Conservation (phyloP, 1,140 invertebrate genomes). For the Cyphomyrmex costatus region DNA sequence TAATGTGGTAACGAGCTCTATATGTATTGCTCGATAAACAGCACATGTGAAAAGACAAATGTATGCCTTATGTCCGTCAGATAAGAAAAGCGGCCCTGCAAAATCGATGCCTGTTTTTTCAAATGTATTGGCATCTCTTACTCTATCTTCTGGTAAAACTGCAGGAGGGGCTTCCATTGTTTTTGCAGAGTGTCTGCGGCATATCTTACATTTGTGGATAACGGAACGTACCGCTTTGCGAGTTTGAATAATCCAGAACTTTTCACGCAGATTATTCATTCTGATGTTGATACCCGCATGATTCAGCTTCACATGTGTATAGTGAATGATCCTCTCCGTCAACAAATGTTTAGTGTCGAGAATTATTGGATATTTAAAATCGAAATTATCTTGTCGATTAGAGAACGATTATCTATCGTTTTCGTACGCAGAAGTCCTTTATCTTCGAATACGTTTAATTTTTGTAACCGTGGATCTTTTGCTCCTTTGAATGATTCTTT, state of each 20-base stretch:
- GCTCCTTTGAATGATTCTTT: background rate
- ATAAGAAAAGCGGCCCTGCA: constrained; percentile 70
- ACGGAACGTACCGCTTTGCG: background rate
- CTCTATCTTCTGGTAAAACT: constrained; percentile 64
- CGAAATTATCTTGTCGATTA: constrained; percentile 54
- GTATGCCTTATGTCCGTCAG: constrained; percentile 65
- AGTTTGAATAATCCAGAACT: constrained; percentile 17
- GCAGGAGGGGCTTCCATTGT: background rate
- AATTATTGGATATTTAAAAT: constrained; percentile 52
- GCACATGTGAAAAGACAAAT: constrained; percentile 76
- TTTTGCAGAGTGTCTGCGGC: background rate
- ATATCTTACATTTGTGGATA: background rate
- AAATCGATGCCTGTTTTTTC: constrained; percentile 73
- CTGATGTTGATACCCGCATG: background rate
- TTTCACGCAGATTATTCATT: constrained; percentile 22
- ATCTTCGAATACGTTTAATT: background rate
- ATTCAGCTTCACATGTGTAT: background rate
- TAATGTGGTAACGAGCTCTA: constrained; percentile 73
- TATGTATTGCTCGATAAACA: constrained; percentile 74
- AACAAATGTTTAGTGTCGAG: background rate
- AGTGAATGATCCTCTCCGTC: background rate
- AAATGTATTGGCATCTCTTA: constrained; percentile 67
- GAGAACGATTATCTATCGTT: background rate
- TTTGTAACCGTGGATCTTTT: constrained; percentile 35
- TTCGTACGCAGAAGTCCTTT: background rate